Evolutionary conservation across 2,113 vertebrate genomes (phyloP), one percentile per base, ranked within the genome.

Genomic region (Stigmatopora nigra): DNA sequence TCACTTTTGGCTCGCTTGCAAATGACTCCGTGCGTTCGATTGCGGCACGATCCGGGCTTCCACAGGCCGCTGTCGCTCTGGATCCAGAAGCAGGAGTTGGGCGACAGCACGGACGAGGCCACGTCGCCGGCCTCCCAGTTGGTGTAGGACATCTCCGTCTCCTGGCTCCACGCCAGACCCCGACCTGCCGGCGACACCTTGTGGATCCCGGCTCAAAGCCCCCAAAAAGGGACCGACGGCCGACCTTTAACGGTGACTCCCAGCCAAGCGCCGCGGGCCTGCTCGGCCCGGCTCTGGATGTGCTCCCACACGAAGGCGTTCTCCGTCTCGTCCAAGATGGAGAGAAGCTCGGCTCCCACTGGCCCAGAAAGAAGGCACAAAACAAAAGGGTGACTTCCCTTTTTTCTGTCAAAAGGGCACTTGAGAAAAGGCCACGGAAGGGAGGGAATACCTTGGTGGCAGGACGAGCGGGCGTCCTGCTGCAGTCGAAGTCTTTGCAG

Each of bases 21-120:
- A 77, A 99, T 92, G 41, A 98, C 91, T 0, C 96, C 97, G 70
- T 97, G 96, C 17, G 94, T 95, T 68, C 93, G 62, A 0, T 96
- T 98, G 49, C 89, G 88, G 87, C 97, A 98, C 68, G 94, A 92
- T 2, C 93, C 94, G 0, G 95, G 89, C 31, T 80, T 93, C 97
- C 97, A 99, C 49, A 92, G 77, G 4, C 96, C 97, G 0, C 90
- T 96, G 88, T 91, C 95, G 84, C 95, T 96, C 86, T 95, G 93
- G 78, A 99, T 95, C 96, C 94, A 99, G 89, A 96, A 96, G 89
- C 97, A 99, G 86, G 93, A 94, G 82, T 97, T 96, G 68, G 91
- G 91, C 36, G 95, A 96, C 16, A 97, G 91, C 88, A 98, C 92
- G 65, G 93, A 95, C 74, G 92, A 93, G 59, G 93, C 92, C 0